phyloP scores from a whole-genome alignment of 2,888 invertebrate genomes.

The Sycophila texana region DNA sequence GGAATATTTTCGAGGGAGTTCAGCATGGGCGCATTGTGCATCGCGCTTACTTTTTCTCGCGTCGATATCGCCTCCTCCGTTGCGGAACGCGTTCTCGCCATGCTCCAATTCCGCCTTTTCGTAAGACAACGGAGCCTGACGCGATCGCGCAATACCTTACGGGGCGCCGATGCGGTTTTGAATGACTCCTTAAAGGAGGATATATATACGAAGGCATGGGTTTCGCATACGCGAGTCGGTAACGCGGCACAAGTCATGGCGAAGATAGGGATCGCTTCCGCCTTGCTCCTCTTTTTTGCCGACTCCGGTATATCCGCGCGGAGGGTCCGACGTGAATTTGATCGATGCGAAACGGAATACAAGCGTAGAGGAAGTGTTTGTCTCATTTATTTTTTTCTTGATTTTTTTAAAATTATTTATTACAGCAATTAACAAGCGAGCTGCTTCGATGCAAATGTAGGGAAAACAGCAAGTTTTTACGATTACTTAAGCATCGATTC shows the following conservation, averaged over 20 bases:
- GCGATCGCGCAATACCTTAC: slow-evolving; percentile 1
- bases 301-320: slow-evolving; percentile 5
- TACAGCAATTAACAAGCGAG: too few relatives aligned
- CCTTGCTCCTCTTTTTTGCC: not conserved
- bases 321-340: not conserved
- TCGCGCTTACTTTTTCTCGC: too few relatives aligned
- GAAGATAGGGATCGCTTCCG: slow-evolving; percentile 41
- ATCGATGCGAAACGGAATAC: too few relatives aligned
- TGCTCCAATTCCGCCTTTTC: slow-evolving; percentile 61
- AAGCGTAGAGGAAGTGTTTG: too few relatives aligned
- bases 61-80: slow-evolving; percentile 14
- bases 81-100: slow-evolving; percentile 63
- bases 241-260: not conserved
- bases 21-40: too few relatives aligned
- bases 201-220: not conserved
- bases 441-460: too few relatives aligned
- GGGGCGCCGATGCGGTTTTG: not conserved
- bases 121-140: slow-evolving; percentile 36
- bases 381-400: too few relatives aligned
- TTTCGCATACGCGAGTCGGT: not conserved
- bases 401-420: too few relatives aligned
- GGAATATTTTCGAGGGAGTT: too few relatives aligned
- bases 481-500: too few relatives aligned
- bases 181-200: slow-evolving; percentile 9
- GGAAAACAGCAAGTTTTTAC: too few relatives aligned